Evolutionary conservation across 2,888 invertebrate genomes (phyloP), one percentile per base, ranked within the genome.

Genomic region (Saturnia japonica): DNA sequence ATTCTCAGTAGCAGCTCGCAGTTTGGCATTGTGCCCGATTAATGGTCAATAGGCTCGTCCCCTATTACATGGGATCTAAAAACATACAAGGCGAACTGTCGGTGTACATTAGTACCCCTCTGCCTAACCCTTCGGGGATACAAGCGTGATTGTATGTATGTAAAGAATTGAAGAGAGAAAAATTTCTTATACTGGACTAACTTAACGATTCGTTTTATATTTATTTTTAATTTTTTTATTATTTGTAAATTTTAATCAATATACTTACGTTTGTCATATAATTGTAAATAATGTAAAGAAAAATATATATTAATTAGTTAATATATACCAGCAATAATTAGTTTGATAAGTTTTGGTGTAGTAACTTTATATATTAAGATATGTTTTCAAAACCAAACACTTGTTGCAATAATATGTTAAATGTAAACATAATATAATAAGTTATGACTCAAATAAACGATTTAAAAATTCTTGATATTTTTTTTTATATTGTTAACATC

Each of bases 321-420:
- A 70, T 43, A 54, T 19, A 54, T 67, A 54, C 67, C 66, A 70
- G 70, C 70, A 70, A 70, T 70, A 70, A 70, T 66, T 70, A 54
- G 66, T 54, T 67, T 54, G 43, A 54, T 45, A 22, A 68, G 67
- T 71, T 71, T 54, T 42, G 19, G 19, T n/a, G 11, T 42, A 28
- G n/a, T 11, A n/a, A 22, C 54, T 8, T 22, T 54, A 54, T 54
- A 11, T 2, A 22, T 54, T 8, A 54, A 54, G 11, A 54, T 22
- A 22, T n/a, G n/a, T 75, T 76, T 78, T 77, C 75, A 75, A 76
- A 70, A 71, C 71, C 72, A 47, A 70, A 68, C 71, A 60, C 78
- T 70, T 77, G 77, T 78, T 78, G 74, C 74, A 75, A 75, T 60
- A n/a, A n/a, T n/a, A 51, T 74, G 75, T 73, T 76, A 72, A 72